Percentiles rank a stretch among this genome's conserved stretches.
phyloP scores from a whole-genome alignment of 2,888 invertebrate genomes.

The Xestia xanthographa region DNA sequence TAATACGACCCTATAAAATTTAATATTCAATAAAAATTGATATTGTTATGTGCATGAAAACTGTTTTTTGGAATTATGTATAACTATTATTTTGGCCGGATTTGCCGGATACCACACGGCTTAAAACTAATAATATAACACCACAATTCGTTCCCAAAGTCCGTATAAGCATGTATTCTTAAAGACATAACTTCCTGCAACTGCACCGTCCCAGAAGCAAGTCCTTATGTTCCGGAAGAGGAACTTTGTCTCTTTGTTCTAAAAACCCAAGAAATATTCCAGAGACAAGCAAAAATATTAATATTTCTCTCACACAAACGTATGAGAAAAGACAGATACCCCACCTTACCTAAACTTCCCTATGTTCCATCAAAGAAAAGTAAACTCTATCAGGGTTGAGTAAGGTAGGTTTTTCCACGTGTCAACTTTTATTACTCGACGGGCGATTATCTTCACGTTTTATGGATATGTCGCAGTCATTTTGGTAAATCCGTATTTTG shows the following conservation, averaged over 20 bases:
- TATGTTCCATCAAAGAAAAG: constrained; percentile 37
- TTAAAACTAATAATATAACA: too few species aligned
- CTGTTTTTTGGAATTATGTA: too few species aligned
- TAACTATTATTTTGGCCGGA: too few species aligned
- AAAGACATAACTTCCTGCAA: constrained; percentile 39
- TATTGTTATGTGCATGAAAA: too few species aligned
- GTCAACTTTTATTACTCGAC: constrained; percentile 52
- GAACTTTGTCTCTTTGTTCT: constrained; percentile 55
- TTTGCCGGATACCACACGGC: too few species aligned
- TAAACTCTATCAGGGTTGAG: constrained; percentile 3
- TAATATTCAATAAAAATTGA: too few species aligned
- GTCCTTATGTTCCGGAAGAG: constrained; percentile 33
- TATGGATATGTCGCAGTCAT: constrained; percentile 68
- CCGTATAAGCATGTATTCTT: constrained; percentile 39
- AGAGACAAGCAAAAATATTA: constrained; percentile 62
- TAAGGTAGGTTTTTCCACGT: constrained; percentile 45
- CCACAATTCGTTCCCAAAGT: too few species aligned
- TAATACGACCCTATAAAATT: too few species aligned
- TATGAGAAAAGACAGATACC: constrained; percentile 67
- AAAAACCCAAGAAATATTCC: constrained; percentile 49
- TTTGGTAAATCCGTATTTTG: constrained; percentile 68
- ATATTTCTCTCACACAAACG: constrained; percentile 56
- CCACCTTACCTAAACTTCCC: constrained; percentile 43
- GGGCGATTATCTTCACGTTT: constrained; percentile 68
- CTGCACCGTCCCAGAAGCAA: constrained; percentile 24